Evolutionary conservation across 1,140 invertebrate genomes (phyloP), one percentile per base, ranked within the genome.

Genomic region (Hycleus cichorii): DNA sequence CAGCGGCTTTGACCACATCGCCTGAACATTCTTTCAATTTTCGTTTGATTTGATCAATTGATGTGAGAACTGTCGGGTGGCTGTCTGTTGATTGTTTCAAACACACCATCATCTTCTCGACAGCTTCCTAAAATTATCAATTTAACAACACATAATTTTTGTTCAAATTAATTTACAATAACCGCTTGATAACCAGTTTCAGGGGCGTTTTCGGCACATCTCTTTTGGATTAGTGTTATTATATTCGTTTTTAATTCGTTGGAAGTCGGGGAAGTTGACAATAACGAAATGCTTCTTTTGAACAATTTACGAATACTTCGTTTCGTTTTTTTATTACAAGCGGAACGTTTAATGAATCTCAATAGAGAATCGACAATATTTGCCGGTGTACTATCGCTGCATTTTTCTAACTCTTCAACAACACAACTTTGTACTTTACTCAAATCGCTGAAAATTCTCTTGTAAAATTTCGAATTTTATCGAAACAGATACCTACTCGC

Each of bases 301-400:
- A 53, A 45, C n/a, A 53, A 32, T n/a, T 11, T 10, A n/a, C 27
- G n/a, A 7, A 11, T 26, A 24, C 52, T 55, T 6, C 52, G 26
- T 53, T 46, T 44, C 7, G 11, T 46, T 55, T 47, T 55, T 3
- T 47, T 47, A 11, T 27, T 39, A 55, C 52, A 55, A 7, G 52
- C 52, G 4, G 52, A 55, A 5, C 44, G 43, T 26, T 64, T 69
- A 9, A 67, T 50, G 39, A 83, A 90, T 38, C 82, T 85, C 64
- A 91, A 87, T 26, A 91, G 74, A 3, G 87, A 83, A 49, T 90
- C 86, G 0, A 88, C 78, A 27, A 91, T 83, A 65, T 91, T 91
- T 25, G 85, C 86, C 0, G 89, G 85, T 0, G 88, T 89, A 2
- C 86, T 84, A 59, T 89, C 83, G 0, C 73, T 63, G 63, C 89